phyloP scores from a whole-genome alignment of 2,113 vertebrate genomes.

The Urocolius indicus region DNA sequence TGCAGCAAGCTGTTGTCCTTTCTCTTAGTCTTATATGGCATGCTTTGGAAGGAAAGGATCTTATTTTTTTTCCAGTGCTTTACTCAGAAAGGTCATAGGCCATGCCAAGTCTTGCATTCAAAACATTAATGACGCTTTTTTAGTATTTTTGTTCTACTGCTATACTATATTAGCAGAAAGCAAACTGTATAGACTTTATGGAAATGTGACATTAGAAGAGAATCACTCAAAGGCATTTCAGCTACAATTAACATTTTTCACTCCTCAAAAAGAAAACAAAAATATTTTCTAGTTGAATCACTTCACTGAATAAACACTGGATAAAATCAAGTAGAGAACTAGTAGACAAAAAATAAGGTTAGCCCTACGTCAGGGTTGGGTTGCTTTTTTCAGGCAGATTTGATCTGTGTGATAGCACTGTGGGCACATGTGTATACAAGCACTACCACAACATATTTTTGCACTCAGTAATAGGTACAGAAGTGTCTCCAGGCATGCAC shows the following conservation, averaged over 20 bases:
- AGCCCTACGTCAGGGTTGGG: not conserved
- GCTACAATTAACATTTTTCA: slow-evolving; percentile 71
- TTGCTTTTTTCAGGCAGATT: not conserved
- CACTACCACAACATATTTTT: not conserved
- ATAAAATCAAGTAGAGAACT: not conserved
- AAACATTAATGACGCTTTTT: not conserved
- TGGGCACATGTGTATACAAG: not conserved
- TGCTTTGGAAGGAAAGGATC: not conserved
- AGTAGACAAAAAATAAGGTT: not conserved
- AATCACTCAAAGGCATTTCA: slow-evolving; percentile 64
- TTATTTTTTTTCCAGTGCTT: not conserved
- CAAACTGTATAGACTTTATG: slow-evolving; percentile 55
- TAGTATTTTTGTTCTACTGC: not conserved
- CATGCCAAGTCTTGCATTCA: not conserved
- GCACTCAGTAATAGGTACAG: not conserved
- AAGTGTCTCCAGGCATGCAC: not conserved
- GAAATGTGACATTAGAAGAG: slow-evolving; percentile 74
- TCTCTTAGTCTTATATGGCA: not conserved
- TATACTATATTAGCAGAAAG: slow-evolving; percentile 5
- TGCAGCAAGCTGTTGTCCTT: slow-evolving; percentile 23
- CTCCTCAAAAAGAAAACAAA: slow-evolving; percentile 48
- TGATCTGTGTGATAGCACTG: not conserved
- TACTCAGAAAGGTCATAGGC: not conserved
- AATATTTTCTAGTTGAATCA: slow-evolving; percentile 55
- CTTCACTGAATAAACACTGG: slow-evolving; percentile 53